phyloP scores from a whole-genome alignment of 1,140 invertebrate species.

The Pteromalus puparum region DNA sequence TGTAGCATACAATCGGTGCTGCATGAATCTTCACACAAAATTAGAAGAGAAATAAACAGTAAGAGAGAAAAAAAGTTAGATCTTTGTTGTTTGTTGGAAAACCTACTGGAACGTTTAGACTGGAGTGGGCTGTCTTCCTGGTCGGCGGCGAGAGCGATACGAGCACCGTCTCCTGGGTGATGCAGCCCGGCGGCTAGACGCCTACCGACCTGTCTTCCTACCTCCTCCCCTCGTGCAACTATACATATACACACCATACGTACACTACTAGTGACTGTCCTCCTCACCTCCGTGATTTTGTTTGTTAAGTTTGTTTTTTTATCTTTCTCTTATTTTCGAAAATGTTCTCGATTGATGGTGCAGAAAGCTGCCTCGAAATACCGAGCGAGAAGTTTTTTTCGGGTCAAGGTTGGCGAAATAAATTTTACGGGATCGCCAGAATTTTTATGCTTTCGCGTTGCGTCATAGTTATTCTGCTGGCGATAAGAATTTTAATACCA shows the following conservation, averaged over 20 bases:
- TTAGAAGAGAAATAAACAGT: constrained; percentile 34
- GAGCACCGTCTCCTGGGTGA: constrained; percentile 76
- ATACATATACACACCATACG: constrained; percentile 67
- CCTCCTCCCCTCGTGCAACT: constrained; percentile 78
- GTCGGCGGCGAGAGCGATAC: constrained; percentile 76
- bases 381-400: background rate
- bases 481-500: no score
- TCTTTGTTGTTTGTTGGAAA: constrained; percentile 52
- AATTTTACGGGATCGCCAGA: no score
- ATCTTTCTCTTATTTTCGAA: background rate
- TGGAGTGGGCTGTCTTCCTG: constrained; percentile 87
- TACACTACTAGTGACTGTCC: constrained; percentile 25
- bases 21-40: background rate
- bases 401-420: no score
- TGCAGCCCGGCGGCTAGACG: constrained; percentile 79
- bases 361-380: background rate
- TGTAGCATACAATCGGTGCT: background rate
- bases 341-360: constrained; percentile 4
- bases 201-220: constrained; percentile 78
- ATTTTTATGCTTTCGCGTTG: no score
- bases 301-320: background rate
- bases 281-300: constrained; percentile 46
- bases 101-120: constrained; percentile 88
- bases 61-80: constrained; percentile 59
- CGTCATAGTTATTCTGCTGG: no score